Base-by-base conservation (phyloP, 64 coral and sea anemone genomes). In the Montipora sp. region DNA sequence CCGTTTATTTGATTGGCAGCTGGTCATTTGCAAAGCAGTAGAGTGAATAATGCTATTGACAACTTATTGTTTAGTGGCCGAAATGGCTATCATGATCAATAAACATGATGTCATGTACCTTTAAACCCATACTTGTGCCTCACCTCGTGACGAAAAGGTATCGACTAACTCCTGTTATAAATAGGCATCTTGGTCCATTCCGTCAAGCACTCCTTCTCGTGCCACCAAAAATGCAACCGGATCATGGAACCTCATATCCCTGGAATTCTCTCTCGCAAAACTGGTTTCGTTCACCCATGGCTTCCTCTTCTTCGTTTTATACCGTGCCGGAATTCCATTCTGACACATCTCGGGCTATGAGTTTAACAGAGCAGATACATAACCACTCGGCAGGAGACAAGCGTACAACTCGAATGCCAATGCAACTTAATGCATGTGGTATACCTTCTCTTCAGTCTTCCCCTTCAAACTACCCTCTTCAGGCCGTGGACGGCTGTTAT, bases 1-100 rank as follows among this genome's bases (percentile, higher is more conserved):
- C 61, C 71, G 13, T 36, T 58, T 61, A 7, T 63, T 85, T 85
- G 82, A 85, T 85, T 85, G 82, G 46, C 61, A 71, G 44, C 6
- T 18, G 44, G 1, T 78, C 47, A 51, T 19, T 50, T 78, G 12
- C 75, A 78, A 46, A 78, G 75, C 75, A 78, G 45, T 10, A 15
- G 45, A 18, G 4, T 16, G 75, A 78, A 50, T 21, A 71, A 76
- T 78, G 44, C 15, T 7, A 48, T 19, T 78, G 75, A 49, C 45
- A 48, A 48, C 45, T 19, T 78, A 78, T 50, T 50, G 15, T 16
- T 78, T 49, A 50, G 75, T n/a, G 75, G 36, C 36, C 18, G 47
- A 78, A 78, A 48, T 49, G 16, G 68, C 19, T 71, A 63, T 80
- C 36, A 36, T 36, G 36, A 80, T 57, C 79, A 81, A 81, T 60